Evolutionary conservation across 2,113 vertebrate genomes (phyloP).

Genomic region (Irena cyanogastra): DNA sequence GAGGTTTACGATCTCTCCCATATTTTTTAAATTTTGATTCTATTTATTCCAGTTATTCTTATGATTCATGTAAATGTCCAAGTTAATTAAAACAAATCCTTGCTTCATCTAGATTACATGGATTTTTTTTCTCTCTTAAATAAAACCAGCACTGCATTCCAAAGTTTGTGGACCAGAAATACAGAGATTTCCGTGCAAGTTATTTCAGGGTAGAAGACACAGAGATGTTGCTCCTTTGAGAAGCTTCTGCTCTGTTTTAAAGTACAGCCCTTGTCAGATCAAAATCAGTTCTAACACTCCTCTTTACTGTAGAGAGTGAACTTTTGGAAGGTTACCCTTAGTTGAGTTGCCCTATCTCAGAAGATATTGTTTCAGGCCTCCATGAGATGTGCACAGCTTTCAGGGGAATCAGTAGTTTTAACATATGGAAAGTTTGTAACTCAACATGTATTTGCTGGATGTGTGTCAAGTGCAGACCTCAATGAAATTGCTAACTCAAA

Average conservation of each 20-base stretch:
- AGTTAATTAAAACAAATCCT: not conserved
- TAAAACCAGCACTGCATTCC: not conserved
- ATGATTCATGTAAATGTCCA: not conserved
- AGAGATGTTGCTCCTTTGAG: not conserved
- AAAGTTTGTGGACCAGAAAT: not conserved
- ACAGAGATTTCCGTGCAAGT: not conserved
- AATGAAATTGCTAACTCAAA: not conserved
- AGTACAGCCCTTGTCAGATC: not conserved
- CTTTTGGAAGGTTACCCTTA: not conserved
- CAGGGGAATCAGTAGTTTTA: not conserved
- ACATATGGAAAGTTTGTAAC: not conserved
- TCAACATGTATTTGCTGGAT: slow-evolving; percentile 14
- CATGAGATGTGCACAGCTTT: not conserved
- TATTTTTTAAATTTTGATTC: not conserved
- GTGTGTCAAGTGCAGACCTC: not conserved
- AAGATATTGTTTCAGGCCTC: not conserved
- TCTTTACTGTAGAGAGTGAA: not conserved
- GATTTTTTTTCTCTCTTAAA: not conserved
- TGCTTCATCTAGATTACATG: not conserved
- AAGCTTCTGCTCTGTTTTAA: not conserved
- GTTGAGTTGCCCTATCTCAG: not conserved
- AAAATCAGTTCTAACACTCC: not conserved
- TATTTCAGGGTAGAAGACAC: not conserved
- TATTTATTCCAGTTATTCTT: not conserved
- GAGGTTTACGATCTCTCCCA: not conserved